These are phyloP conservation scores for Zaprionus vittiger DNA, from an alignment of 1,140 invertebrate genomes.

Conservation along the genomic window DNA sequence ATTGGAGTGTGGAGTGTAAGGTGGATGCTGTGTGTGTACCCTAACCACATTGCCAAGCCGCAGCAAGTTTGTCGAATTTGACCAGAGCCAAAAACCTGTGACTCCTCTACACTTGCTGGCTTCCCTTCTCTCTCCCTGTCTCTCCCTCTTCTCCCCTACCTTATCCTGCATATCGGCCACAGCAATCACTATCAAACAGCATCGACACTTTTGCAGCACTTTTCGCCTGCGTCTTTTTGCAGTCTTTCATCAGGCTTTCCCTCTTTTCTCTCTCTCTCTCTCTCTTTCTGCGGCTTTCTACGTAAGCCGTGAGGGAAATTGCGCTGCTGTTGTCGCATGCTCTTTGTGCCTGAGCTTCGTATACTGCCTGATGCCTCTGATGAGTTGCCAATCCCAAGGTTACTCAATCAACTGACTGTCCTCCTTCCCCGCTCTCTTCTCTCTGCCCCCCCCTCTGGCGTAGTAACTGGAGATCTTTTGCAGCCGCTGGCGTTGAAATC, in stretches of 20 bases:
- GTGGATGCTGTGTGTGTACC: not conserved
- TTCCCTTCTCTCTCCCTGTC: not conserved
- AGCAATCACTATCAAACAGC: slow-evolving; percentile 61
- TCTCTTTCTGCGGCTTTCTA: slow-evolving; percentile 20
- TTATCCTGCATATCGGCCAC: slow-evolving; percentile 52
- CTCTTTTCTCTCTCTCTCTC: not conserved
- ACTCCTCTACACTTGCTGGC: slow-evolving; percentile 8
- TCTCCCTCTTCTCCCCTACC: not conserved
- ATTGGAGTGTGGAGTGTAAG: not conserved
- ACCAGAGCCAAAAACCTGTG: slow-evolving; percentile 19
- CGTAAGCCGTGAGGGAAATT: slow-evolving; percentile 54
- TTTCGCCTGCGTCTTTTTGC: slow-evolving; percentile 25
- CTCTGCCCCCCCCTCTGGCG: not conserved
- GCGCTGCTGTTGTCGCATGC: slow-evolving; percentile 44
- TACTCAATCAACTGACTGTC: slow-evolving; percentile 67
- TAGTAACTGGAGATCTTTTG: slow-evolving; percentile 32
- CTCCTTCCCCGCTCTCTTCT: not conserved
- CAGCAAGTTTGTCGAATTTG: slow-evolving; percentile 19
- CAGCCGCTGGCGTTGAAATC: slow-evolving; percentile 61
- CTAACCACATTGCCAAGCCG: slow-evolving; percentile 57
- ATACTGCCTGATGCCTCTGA: slow-evolving; percentile 27
- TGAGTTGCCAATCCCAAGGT: slow-evolving; percentile 54
- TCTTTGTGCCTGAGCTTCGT: slow-evolving; percentile 36
- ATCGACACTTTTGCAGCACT: slow-evolving; percentile 64
- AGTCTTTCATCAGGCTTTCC: slow-evolving; percentile 4